These are phyloP conservation scores for Lasioglossum leucozonium DNA, from an alignment of 2,888 invertebrate species.

Conservation along the genomic window DNA sequence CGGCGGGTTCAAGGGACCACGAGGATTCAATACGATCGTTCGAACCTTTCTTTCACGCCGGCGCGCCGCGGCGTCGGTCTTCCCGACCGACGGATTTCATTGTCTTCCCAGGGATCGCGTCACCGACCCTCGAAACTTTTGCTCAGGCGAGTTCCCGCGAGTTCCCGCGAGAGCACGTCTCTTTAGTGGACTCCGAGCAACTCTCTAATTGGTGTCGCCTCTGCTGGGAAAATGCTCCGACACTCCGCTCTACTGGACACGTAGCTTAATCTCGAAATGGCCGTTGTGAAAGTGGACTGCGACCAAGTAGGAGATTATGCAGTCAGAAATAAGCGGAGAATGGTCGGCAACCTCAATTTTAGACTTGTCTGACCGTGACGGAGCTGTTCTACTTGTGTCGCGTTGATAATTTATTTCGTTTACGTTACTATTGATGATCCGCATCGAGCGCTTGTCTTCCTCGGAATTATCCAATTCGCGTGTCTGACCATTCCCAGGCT, in stretches of 20 bases:
- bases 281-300: neutral
- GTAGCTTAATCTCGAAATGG: neutral
- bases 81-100: constrained; percentile 3
- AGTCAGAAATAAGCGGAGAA: neutral
- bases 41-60: neutral
- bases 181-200: neutral
- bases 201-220: neutral
- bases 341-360: neutral
- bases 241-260: neutral
- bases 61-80: neutral
- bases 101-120: neutral
- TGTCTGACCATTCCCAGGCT: neutral
- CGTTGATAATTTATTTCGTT: neutral
- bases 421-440: fast-evolving
- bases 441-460: neutral
- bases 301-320: neutral
- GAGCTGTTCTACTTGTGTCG: neutral
- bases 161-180: neutral
- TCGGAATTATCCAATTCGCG: neutral
- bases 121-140: neutral
- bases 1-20: neutral
- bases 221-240: neutral
- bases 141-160: neutral
- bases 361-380: neutral
- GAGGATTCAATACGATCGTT: neutral